These are phyloP conservation scores for Dichetophora obliterata DNA, from an alignment of 2,888 invertebrate genomes.

Conservation along the genomic window DNA sequence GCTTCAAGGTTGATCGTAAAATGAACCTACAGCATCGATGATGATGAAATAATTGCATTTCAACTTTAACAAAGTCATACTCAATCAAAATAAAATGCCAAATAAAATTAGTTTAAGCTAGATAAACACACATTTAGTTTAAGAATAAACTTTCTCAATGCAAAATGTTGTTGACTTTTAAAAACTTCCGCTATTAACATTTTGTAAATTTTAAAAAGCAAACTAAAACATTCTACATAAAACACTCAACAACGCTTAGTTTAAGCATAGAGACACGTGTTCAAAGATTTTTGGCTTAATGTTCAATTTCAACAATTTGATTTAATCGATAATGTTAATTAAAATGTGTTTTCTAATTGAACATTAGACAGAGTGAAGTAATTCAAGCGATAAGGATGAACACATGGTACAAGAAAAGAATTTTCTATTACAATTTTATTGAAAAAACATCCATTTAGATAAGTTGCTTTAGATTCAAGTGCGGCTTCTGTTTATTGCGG, in stretches of 20 bases:
- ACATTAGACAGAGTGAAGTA: conserved; percentile 65
- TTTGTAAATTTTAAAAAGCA: background rate
- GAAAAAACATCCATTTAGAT: background rate
- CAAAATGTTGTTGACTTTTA: background rate
- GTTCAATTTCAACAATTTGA: conserved; percentile 42
- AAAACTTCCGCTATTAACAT: background rate
- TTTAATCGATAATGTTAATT: conserved; percentile 63
- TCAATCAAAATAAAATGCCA: too few species aligned
- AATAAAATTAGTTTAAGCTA: too few species aligned
- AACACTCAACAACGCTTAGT: too few species aligned
- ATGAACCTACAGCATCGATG: too few species aligned
- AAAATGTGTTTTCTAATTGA: conserved; percentile 65
- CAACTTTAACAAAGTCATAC: too few species aligned
- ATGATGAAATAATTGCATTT: too few species aligned
- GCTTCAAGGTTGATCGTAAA: too few species aligned
- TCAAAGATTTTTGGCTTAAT: conserved; percentile 1
- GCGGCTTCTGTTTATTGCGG: conserved; percentile 60
- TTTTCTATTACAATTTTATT: background rate
- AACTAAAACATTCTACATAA: background rate
- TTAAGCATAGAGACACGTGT: conserved; percentile 35
- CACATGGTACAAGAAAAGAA: background rate
- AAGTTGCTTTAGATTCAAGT: conserved; percentile 55
- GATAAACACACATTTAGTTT: too few species aligned
- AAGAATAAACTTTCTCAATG: too few species aligned
- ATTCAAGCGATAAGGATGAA: background rate